Conservation (phyloP, 1,140 invertebrate genomes). For the fruit fly (Drosophila melanogaster) region DNA sequence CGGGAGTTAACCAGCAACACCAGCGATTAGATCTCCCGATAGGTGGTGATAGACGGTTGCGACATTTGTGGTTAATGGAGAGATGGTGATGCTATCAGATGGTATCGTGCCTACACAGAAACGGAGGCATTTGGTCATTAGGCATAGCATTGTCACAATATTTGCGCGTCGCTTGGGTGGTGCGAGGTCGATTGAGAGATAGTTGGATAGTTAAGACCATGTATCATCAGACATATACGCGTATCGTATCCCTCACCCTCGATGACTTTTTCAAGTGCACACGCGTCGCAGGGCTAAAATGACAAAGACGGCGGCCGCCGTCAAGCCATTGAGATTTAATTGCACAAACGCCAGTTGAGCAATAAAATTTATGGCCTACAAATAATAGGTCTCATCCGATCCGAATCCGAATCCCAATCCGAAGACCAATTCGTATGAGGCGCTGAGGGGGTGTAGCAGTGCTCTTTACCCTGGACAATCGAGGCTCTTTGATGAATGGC, state of each 20-base stretch:
- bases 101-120: conserved; percentile 12
- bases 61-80: conserved; percentile 68
- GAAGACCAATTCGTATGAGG: conserved; percentile 11
- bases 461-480: conserved; percentile 45
- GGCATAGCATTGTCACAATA: conserved; percentile 67
- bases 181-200: conserved; percentile 25
- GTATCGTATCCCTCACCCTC: background rate
- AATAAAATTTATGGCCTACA: conserved; percentile 84
- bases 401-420: background rate
- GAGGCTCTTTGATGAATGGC: conserved; percentile 69
- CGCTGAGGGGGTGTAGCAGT: background rate
- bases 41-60: conserved; percentile 6
- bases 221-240: background rate
- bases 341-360: conserved; percentile 82
- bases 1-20: conserved; percentile 9
- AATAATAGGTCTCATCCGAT: conserved; percentile 76
- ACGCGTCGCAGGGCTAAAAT: conserved; percentile 58
- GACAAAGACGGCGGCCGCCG: conserved; percentile 66
- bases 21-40: conserved; percentile 8
- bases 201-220: conserved; percentile 3
- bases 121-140: conserved; percentile 46
- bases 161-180: conserved; percentile 39
- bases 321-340: conserved; percentile 82
- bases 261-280: conserved; percentile 38
- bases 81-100: background rate